Evolutionary conservation across 2,797 vertebrate genomes (phyloP), one percentile per base, ranked within the genome.

Genomic region (Cygnus olor): DNA sequence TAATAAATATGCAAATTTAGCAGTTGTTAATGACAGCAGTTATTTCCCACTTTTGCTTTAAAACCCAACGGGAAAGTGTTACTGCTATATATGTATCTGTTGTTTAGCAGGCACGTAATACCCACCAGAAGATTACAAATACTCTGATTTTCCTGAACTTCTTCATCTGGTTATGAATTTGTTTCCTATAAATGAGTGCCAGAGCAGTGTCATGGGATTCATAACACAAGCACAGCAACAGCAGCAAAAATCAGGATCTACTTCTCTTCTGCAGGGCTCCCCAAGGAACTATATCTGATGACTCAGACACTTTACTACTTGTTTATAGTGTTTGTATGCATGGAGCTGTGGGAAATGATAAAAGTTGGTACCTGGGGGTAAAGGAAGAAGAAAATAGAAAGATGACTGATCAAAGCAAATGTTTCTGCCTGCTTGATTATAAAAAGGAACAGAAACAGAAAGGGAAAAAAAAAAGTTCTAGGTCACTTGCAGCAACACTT

Each of bases 351-450:
- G 96, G 90, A 94, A 95, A 96, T 84, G 61, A 96, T 96, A 93
- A 95, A 97, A 94, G 91, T 71, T 85, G 90, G 38, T 85, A 95
- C 92, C 94, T 94, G 80, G 32, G 73, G 93, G 82, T 85, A 91
- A 92, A 94, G 85, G 63, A 92, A 85, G 81, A 88, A 87, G 94
- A 92, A 96, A 95, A 96, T 49, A 94, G 89, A 93, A 96, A 90
- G 90, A 94, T 63, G 57, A 87, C 36, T 80, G 95, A 96, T 96
- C 93, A 96, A 97, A 96, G 94, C 44, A 95, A 91, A 74, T 85
- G 58, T 77, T 96, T 96, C 90, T 95, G 76, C 85, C 85, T 90
- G 68, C 42, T 69, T 94, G 83, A 91, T 94, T 91, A 89, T 38
- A 88, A 93, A 63, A 92, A 91, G 65, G 65, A 89, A 80, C 36